phyloP scores from a whole-genome alignment of 2,113 vertebrate species.

The Dasypus novemcinctus region DNA sequence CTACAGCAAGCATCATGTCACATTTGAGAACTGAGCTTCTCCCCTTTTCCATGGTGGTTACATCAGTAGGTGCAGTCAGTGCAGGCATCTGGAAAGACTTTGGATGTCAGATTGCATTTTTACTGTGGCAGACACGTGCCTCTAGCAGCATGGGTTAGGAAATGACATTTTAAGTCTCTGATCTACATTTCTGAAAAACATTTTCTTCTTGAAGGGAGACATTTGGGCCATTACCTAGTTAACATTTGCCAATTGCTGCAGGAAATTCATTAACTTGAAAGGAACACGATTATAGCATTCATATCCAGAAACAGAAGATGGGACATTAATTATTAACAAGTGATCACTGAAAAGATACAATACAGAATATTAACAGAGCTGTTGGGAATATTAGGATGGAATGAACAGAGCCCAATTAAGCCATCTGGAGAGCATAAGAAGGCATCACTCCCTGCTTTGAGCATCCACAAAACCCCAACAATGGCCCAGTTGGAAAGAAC shows the following conservation, averaged over 20 bases:
- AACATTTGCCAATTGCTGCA: slow-evolving; percentile 15
- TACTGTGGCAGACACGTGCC: neutral
- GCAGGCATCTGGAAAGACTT: neutral
- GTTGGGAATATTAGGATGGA: neutral
- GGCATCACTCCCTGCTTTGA: neutral
- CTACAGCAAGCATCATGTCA: fast-evolving
- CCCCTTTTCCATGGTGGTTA: neutral
- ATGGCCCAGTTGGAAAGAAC: neutral
- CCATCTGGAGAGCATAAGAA: neutral
- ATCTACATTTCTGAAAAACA: slow-evolving; percentile 39
- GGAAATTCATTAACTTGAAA: slow-evolving; percentile 59
- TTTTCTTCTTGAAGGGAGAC: slow-evolving; percentile 32
- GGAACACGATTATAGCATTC: neutral
- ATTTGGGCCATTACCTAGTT: neutral
- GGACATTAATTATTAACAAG: slow-evolving; percentile 59
- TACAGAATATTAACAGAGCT: neutral
- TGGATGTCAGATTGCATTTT: neutral
- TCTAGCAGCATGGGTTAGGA: neutral
- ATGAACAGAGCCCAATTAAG: neutral
- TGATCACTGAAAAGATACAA: slow-evolving; percentile 5
- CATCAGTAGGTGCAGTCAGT: fast-evolving
- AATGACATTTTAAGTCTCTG: slow-evolving; percentile 29
- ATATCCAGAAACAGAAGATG: slow-evolving; percentile 13
- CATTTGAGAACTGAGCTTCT: neutral
- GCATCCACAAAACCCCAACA: neutral